Percentiles rank a stretch among this genome's conserved stretches.
phyloP scores from a whole-genome alignment of 2,888 invertebrate species.

The Pseudococcus viburni region DNA sequence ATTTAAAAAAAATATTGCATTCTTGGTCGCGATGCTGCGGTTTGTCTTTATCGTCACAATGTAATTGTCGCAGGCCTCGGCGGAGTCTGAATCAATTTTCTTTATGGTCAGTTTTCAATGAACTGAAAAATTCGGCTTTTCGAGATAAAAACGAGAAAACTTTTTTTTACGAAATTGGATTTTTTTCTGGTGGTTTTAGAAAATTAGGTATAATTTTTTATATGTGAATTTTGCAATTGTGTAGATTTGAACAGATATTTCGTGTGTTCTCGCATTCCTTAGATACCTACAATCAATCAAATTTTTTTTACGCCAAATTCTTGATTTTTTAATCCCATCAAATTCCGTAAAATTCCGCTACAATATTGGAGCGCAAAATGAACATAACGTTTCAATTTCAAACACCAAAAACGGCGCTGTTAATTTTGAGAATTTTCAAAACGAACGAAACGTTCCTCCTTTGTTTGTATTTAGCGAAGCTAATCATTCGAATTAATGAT shows the following conservation, averaged over 20 bases:
- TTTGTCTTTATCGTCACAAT: not conserved
- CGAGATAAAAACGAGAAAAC: not conserved
- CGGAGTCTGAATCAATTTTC: too few species aligned
- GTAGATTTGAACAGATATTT: too few species aligned
- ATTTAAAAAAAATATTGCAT: not conserved
- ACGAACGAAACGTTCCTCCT: not conserved
- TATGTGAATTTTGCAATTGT: too few species aligned
- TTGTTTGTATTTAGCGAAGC: not conserved
- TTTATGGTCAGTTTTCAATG: too few species aligned
- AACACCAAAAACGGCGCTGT: not conserved
- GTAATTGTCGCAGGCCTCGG: too few species aligned
- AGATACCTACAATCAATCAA: too few species aligned
- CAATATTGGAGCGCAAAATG: too few species aligned
- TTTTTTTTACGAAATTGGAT: not conserved
- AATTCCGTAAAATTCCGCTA: not conserved
- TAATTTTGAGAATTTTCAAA: not conserved
- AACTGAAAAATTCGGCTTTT: not conserved
- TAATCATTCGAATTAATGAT: constrained; percentile 53
- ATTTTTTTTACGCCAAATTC: not conserved
- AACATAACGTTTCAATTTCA: not conserved
- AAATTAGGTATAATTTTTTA: too few species aligned
- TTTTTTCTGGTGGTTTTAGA: not conserved
- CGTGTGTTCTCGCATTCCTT: too few species aligned
- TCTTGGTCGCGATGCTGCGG: not conserved
- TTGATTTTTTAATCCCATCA: not conserved